Base-by-base conservation (phyloP, 92 coral and sea anemone species). In the Desmophyllum pertusum region DNA sequence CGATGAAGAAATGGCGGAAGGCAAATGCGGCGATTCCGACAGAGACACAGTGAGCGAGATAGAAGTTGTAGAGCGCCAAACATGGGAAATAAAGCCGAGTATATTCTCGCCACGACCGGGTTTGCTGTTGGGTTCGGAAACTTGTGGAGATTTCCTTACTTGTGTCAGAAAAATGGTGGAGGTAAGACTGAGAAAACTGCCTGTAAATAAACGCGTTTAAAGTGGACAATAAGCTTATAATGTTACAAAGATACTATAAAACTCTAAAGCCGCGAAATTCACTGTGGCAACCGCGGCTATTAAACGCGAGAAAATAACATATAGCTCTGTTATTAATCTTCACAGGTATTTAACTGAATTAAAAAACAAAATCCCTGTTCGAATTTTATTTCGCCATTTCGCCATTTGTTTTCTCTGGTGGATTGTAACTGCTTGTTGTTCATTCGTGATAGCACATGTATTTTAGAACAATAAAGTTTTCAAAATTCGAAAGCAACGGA, bases 61-160 rank as follows among this genome's bases (percentile, higher is more conserved):
- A 17, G 86, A 87, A 25, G 69, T 83, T 29, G 84, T 75, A 8
- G 83, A 80, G 19, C 83, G 91, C 19, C 87, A 80, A 31, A 86
- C 89, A 5, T 91, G 94, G 94, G 89, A 0, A 88, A 85, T 63
- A 91, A 91, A 53, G 66, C 89, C 0, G 94, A 91, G 15, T 91
- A 91, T 70, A 85, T 91, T 11, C 84, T 91, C 57, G 94, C 94
- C 9, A 84, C 94, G 25, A 69, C 88, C 67, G 94, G 94, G 1
- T 91, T 88, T 59, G 91, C 94, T 46, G 87, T 91, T n/a, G 94
- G 94, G 33, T 91, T 91, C 68, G 94, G 94, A 21, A 91, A 91
- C 59, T 87, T 91, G 10, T 91, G 94, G 94, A 46, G 94, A 73
- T 91, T 91, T 66, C 94, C 94, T 4, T 91, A 88, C 53, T 71